phyloP scores from a whole-genome alignment of 2,888 invertebrate species.

The Pseudococcus jackbeardsleyi region DNA sequence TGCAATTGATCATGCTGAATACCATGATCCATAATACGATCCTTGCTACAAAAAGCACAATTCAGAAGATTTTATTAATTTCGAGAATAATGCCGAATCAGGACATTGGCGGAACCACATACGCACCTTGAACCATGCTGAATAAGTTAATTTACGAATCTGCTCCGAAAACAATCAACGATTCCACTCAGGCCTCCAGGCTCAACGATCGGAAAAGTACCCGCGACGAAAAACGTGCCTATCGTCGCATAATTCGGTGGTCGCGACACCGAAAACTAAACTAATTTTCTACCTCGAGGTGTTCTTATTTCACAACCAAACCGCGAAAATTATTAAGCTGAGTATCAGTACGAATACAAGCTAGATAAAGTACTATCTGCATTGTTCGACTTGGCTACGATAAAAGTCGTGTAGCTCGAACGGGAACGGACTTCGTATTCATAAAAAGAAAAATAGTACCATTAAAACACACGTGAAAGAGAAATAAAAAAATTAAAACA shows the following conservation, averaged over 20 bases:
- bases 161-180: neutral
- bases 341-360: neutral
- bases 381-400: neutral
- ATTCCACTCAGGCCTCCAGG: neutral
- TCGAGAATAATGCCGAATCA: neutral
- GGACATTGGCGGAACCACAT: too few relatives aligned
- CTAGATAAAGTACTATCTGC: slow-evolving; percentile 14
- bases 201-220: neutral
- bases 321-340: neutral
- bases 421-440: slow-evolving; percentile 15
- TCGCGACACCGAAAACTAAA: neutral
- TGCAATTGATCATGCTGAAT: slow-evolving; percentile 26
- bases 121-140: slow-evolving; percentile 1
- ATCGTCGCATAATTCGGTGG: neutral
- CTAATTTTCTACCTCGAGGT: neutral
- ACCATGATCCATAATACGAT: slow-evolving; percentile 44
- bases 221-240: neutral
- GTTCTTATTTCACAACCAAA: neutral
- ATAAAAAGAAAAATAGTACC: neutral
- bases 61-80: neutral
- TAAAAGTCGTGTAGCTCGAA: slow-evolving; percentile 11
- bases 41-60: neutral
- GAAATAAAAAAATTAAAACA: neutral
- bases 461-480: slow-evolving; percentile 3
- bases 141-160: neutral